phyloP scores from a whole-genome alignment of 2,113 vertebrate species.

The Passer montanus region DNA sequence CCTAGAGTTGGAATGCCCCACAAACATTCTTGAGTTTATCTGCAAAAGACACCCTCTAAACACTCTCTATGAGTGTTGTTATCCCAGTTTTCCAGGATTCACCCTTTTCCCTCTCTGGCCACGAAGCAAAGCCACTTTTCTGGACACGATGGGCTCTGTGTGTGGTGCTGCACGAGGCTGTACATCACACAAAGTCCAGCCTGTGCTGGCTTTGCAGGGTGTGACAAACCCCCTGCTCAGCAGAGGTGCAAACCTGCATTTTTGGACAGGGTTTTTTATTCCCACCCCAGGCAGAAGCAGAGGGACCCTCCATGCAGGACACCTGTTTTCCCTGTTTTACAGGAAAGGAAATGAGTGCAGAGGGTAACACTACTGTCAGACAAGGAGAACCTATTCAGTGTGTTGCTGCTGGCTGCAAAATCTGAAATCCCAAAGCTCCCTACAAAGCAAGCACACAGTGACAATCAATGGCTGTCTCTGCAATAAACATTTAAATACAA shows the following conservation, averaged over 20 bases:
- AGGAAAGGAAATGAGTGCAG: not conserved
- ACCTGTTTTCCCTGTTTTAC: not conserved
- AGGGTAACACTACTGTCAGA: not conserved
- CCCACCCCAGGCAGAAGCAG: not conserved
- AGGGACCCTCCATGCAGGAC: not conserved
- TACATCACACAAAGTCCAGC: not conserved
- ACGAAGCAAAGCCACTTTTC: not conserved
- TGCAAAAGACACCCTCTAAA: not conserved
- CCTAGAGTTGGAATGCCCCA: fast-evolving
- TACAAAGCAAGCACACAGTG: not conserved
- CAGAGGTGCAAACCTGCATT: not conserved
- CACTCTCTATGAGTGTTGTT: fast-evolving
- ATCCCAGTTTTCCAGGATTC: not conserved
- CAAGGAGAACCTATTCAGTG: not conserved
- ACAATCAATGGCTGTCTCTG: not conserved
- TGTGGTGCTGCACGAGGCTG: not conserved
- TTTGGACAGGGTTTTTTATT: not conserved
- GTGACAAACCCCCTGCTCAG: not conserved
- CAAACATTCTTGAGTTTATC: not conserved
- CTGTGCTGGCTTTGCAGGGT: fast-evolving
- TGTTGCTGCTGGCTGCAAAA: not conserved
- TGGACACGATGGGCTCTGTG: not conserved
- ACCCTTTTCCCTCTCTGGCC: not conserved
- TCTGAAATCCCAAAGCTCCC: not conserved
- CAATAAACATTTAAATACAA: not conserved